phyloP scores from a whole-genome alignment of 1,140 invertebrate genomes.

The Lasioglossum albipes region DNA sequence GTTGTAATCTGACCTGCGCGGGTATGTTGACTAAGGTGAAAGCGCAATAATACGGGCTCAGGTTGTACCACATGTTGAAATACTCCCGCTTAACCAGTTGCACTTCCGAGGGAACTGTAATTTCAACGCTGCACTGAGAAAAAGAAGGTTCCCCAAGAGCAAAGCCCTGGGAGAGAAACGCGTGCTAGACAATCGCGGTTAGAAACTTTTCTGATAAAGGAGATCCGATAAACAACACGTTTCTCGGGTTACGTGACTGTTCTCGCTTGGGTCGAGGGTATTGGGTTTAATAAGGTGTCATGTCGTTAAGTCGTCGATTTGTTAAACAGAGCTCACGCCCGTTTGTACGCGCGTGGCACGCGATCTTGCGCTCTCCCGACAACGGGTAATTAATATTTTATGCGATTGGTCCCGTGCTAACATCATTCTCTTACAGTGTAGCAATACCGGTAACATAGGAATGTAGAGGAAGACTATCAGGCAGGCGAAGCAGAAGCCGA shows the following conservation, averaged over 20 bases:
- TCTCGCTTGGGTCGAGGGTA: too few species aligned
- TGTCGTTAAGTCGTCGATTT: too few species aligned
- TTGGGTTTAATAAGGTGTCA: too few species aligned
- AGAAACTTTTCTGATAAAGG: too few species aligned
- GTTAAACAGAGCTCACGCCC: too few species aligned
- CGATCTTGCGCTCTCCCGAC: too few species aligned
- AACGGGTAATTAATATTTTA: too few species aligned
- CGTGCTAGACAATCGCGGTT: not conserved
- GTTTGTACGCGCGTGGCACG: too few species aligned
- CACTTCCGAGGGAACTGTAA: slow-evolving; percentile 93
- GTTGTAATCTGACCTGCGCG: slow-evolving; percentile 80
- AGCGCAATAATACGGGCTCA: slow-evolving; percentile 94
- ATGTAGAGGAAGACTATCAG: slow-evolving; percentile 89
- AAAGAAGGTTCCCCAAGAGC: not conserved
- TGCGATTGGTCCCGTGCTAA: too few species aligned
- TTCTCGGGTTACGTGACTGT: too few species aligned
- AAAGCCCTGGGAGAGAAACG: not conserved
- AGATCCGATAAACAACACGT: too few species aligned
- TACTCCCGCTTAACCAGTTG: slow-evolving; percentile 93
- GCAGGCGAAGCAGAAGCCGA: slow-evolving; percentile 89
- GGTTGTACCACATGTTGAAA: slow-evolving; percentile 95
- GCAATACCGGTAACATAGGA: slow-evolving; percentile 88
- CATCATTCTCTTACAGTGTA: slow-evolving; percentile 85
- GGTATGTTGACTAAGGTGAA: slow-evolving; percentile 88
- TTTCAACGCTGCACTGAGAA: slow-evolving; percentile 26